Conservation (phyloP, 2,888 invertebrate genomes). For the Drosophila subquinaria region DNA sequence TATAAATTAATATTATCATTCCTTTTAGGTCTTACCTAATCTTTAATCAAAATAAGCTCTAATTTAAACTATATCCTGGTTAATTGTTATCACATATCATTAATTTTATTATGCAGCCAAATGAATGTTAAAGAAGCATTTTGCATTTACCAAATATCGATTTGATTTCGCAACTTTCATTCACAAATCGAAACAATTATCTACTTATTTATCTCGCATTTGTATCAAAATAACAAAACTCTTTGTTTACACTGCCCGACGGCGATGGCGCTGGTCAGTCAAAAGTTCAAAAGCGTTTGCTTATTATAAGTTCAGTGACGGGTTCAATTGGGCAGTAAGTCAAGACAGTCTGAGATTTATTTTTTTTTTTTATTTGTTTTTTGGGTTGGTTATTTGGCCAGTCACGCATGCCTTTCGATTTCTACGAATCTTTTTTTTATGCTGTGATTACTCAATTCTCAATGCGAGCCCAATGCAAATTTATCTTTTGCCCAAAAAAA, state of each 20-base stretch:
- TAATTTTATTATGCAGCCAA: neutral
- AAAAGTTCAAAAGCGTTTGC: conserved; percentile 44
- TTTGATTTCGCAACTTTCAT: conserved; percentile 36
- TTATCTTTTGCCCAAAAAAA: conserved; percentile 51
- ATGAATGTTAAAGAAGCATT: conserved; percentile 14
- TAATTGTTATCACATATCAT: conserved; percentile 19
- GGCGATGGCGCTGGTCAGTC: conserved; percentile 35
- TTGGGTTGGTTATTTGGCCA: conserved; percentile 55
- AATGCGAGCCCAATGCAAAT: conserved; percentile 73
- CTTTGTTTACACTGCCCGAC: conserved; percentile 41
- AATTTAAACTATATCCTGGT: conserved; percentile 13
- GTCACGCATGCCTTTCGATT: conserved; percentile 78
- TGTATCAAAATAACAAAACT: conserved; percentile 18
- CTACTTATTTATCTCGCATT: conserved; percentile 21
- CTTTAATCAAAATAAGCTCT: neutral
- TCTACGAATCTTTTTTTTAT: conserved; percentile 53
- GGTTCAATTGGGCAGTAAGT: conserved; percentile 49
- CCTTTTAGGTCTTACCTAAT: too few relatives aligned
- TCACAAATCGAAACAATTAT: conserved; percentile 33
- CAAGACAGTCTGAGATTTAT: conserved; percentile 16
- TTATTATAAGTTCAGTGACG: conserved; percentile 52
- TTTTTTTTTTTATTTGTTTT: conserved; percentile 22
- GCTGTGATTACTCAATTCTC: conserved; percentile 64
- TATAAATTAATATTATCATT: too few relatives aligned
- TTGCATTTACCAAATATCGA: conserved; percentile 5